Conservation (phyloP, 2,888 invertebrate genomes). For the Eupelmus urozonus region DNA sequence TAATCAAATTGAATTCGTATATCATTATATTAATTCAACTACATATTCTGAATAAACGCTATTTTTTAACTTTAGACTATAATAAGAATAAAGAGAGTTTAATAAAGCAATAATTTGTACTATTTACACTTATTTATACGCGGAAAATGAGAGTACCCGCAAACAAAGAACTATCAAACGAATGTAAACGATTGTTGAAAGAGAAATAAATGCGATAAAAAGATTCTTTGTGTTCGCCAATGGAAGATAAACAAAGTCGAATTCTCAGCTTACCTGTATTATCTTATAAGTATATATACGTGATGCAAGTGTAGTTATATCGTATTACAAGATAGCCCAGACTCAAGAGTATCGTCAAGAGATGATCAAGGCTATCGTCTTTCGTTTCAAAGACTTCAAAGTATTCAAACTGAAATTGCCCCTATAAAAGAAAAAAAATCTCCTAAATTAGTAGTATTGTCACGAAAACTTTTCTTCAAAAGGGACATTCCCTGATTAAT, state of each 20-base stretch:
- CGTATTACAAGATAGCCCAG: slow-evolving; percentile 61
- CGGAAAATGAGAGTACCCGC: background rate
- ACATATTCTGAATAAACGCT: too few species aligned
- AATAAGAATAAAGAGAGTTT: too few species aligned
- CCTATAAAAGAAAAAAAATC: slow-evolving; percentile 9
- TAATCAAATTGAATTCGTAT: too few species aligned
- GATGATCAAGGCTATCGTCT: slow-evolving; percentile 52
- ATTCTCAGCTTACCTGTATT: slow-evolving; percentile 37
- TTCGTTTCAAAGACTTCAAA: slow-evolving; percentile 19
- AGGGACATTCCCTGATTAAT: too few species aligned
- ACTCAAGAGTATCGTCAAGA: slow-evolving; percentile 45
- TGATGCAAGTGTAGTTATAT: slow-evolving; percentile 58
- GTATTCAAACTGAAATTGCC: slow-evolving; percentile 24
- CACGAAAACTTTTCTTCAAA: too few species aligned
- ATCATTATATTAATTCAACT: too few species aligned
- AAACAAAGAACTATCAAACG: background rate
- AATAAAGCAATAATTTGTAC: too few species aligned
- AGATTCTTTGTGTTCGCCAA: slow-evolving; percentile 25
- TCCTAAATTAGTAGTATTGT: background rate
- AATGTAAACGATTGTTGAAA: slow-evolving; percentile 25
- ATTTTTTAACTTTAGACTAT: too few species aligned
- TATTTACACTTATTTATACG: background rate
- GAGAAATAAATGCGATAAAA: slow-evolving; percentile 22
- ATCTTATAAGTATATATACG: slow-evolving; percentile 31
- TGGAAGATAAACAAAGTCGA: slow-evolving; percentile 30